These are phyloP conservation scores for Morone chrysops DNA, from an alignment of 2,113 vertebrate species.

Conservation along the genomic window DNA sequence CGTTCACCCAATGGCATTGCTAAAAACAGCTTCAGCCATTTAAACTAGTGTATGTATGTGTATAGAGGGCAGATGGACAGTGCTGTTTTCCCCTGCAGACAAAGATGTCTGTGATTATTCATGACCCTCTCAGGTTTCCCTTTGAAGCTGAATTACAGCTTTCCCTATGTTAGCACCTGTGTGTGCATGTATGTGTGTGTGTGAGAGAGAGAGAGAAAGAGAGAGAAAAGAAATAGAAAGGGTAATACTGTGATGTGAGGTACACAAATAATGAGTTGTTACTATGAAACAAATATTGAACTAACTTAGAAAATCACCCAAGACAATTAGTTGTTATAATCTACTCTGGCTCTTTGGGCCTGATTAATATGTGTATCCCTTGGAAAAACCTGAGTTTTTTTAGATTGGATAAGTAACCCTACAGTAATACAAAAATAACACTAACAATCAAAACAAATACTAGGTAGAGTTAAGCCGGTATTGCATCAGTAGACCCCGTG, in stretches of 20 bases:
- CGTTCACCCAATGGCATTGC: slow-evolving; percentile 2
- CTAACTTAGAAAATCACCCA: not conserved
- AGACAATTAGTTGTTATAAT: too few relatives aligned
- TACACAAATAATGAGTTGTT: not conserved
- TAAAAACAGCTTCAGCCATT: slow-evolving; percentile 45
- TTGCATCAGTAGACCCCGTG: too few relatives aligned
- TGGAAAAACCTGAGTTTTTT: too few relatives aligned
- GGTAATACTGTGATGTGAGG: not conserved
- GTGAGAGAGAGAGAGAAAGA: not conserved
- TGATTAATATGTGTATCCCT: too few relatives aligned
- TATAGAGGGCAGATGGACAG: slow-evolving; percentile 81
- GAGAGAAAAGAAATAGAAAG: not conserved
- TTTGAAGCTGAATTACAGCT: slow-evolving; percentile 87
- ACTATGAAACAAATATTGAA: not conserved
- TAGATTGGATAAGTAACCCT: too few relatives aligned
- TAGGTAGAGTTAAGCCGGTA: too few relatives aligned
- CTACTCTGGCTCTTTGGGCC: too few relatives aligned
- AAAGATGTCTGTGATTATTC: slow-evolving; percentile 87
- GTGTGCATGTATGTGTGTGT: slow-evolving; percentile 23
- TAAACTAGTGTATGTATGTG: slow-evolving; percentile 40
- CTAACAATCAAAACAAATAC: too few relatives aligned
- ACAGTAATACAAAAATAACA: too few relatives aligned
- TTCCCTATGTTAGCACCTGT: slow-evolving; percentile 79
- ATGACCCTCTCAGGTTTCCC: slow-evolving; percentile 87
- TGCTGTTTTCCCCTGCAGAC: slow-evolving; percentile 81